Percentiles rank a stretch among this genome's conserved stretches.
These are phyloP conservation scores for Seira ritae DNA, from an alignment of 2,888 invertebrate genomes.

Conservation along the genomic window DNA sequence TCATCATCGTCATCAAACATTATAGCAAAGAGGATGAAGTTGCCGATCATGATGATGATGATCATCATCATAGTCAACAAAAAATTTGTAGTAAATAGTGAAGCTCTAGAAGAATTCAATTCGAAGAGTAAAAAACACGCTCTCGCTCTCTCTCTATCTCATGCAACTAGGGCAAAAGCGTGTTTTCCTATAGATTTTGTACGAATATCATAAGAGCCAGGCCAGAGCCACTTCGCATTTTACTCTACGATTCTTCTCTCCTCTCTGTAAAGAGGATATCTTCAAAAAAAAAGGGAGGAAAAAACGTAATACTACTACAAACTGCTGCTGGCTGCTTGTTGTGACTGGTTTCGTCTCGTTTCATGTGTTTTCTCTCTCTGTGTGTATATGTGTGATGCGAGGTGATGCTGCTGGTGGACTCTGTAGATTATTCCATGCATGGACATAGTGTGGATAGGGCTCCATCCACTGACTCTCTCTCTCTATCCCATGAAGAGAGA, in stretches of 20 bases:
- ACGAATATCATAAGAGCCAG: no score
- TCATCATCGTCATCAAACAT: conserved; percentile 52
- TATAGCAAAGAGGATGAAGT: no score
- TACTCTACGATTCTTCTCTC: not conserved
- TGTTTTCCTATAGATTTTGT: conserved; percentile 17
- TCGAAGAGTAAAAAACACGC: conserved; percentile 12
- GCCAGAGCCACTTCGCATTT: not conserved
- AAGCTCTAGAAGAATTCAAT: conserved; percentile 29
- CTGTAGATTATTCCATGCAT: conserved; percentile 64
- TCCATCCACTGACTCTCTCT: conserved; percentile 39
- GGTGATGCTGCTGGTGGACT: conserved; percentile 23
- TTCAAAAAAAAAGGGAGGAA: not conserved
- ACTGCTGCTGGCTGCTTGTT: not conserved
- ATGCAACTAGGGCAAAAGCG: conserved; percentile 61
- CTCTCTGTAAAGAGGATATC: not conserved
- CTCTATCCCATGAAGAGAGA: conserved; percentile 41
- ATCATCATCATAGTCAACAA: conserved; percentile 30
- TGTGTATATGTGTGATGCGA: conserved; percentile 4
- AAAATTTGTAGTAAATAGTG: conserved; percentile 18
- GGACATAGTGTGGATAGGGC: conserved; percentile 66
- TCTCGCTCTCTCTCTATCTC: conserved; percentile 18
- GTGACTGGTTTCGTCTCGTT: conserved; percentile 26
- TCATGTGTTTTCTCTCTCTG: conserved; percentile 15
- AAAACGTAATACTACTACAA: not conserved
- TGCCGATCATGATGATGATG: not conserved